phyloP scores from a whole-genome alignment of 2,888 invertebrate species.

The Chrysopilus asiliformis region DNA sequence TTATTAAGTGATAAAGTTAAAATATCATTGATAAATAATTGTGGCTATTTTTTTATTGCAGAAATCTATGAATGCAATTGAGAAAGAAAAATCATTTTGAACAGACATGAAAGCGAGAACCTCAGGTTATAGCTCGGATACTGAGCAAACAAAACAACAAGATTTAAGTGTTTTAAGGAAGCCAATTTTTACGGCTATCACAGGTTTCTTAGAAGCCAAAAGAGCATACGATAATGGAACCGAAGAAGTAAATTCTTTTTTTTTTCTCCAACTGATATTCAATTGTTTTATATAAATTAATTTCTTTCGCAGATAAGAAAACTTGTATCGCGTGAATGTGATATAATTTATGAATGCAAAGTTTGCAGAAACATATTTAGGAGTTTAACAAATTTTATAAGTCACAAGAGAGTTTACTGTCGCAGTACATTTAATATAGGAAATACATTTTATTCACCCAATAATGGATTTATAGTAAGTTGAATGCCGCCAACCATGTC shows the following conservation, averaged over 20 bases:
- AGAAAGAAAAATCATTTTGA: too few relatives aligned
- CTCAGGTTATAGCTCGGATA: constrained; percentile 25
- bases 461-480: constrained; percentile 30
- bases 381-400: constrained; percentile 74
- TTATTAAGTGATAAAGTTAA: too few relatives aligned
- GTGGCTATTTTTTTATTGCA: too few relatives aligned
- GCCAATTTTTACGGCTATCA: constrained; percentile 54
- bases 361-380: constrained; percentile 76
- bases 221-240: constrained; percentile 62
- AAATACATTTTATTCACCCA: constrained; percentile 36
- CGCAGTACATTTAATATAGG: constrained; percentile 40
- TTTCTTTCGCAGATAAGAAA: constrained; percentile 48
- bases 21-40: too few relatives aligned
- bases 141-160: constrained; percentile 32
- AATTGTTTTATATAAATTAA: constrained; percentile 2
- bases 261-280: constrained; percentile 2
- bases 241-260: constrained; percentile 44
- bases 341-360: constrained; percentile 79
- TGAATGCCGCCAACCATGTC: too few relatives aligned
- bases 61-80: too few relatives aligned
- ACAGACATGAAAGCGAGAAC: constrained; percentile 19
- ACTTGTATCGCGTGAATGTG: constrained; percentile 70
- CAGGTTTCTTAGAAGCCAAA: constrained; percentile 55
- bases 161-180: constrained; percentile 47
- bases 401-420: constrained; percentile 80